Percentiles rank a stretch among this genome's conserved stretches.
Conservation (phyloP, 2,888 invertebrate genomes). For the Parnassius orleans region DNA sequence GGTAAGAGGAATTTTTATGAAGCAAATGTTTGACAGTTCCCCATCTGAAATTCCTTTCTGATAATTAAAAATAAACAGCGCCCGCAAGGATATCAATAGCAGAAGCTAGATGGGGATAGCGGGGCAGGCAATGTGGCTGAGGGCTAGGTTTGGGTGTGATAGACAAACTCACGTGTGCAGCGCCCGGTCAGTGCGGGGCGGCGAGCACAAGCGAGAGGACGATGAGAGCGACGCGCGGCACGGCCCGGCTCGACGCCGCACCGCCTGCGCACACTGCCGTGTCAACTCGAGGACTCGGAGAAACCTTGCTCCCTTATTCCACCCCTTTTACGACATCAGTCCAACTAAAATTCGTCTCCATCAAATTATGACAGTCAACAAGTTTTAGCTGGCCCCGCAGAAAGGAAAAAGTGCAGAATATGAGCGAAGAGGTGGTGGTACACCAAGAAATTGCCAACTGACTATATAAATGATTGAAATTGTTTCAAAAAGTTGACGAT, state of each 20-base stretch:
- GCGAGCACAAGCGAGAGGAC: conserved; percentile 67
- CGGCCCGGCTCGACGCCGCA: conserved; percentile 62
- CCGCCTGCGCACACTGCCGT: conserved; percentile 70
- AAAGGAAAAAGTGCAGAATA: conserved; percentile 18
- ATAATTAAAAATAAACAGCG: neutral
- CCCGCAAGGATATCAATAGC: neutral
- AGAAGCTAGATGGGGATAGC: conserved; percentile 9
- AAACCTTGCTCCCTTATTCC: conserved; percentile 31
- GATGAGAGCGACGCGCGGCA: conserved; percentile 62
- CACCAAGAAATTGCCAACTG: conserved; percentile 2
- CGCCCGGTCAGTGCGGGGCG: conserved; percentile 76
- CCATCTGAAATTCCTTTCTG: neutral
- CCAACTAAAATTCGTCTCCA: conserved; percentile 14
- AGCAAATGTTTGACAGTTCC: too few relatives aligned
- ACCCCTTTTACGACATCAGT: conserved; percentile 13
- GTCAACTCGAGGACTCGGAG: conserved; percentile 41
- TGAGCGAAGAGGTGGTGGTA: conserved; percentile 23
- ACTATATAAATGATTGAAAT: neutral
- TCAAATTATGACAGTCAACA: neutral
- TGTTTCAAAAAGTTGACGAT: neutral
- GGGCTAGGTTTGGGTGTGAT: conserved; percentile 33
- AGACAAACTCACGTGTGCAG: conserved; percentile 69
- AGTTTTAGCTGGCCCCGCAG: conserved; percentile 6
- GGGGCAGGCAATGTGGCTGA: conserved; percentile 32
- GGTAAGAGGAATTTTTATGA: neutral